phyloP scores from a whole-genome alignment of 2,797 vertebrate species.

The Micromesistius poutassou region DNA sequence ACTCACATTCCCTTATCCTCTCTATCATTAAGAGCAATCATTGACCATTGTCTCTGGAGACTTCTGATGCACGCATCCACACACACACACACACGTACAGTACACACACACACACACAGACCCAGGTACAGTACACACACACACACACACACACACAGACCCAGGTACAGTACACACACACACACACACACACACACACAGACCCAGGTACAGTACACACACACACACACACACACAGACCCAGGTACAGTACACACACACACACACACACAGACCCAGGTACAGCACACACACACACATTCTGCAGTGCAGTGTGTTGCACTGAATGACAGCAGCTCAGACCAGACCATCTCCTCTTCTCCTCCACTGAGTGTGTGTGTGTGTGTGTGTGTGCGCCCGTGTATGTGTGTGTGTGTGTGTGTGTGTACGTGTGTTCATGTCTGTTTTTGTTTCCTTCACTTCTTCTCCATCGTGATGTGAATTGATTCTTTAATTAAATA shows the following conservation, averaged over 20 bases:
- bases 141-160: slow-evolving; percentile 23
- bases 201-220: slow-evolving; percentile 12
- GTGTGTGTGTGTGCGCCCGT: slow-evolving; percentile 1
- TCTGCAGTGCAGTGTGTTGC: slow-evolving; percentile 64
- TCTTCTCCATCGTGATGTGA: neutral
- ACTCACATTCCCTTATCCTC: neutral
- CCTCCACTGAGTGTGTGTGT: slow-evolving; percentile 7
- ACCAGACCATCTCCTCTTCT: slow-evolving; percentile 13
- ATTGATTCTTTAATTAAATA: too few relatives aligned
- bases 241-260: slow-evolving; percentile 1
- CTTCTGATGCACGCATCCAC: neutral
- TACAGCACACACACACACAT: slow-evolving; percentile 14
- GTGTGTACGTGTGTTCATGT: neutral
- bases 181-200: slow-evolving; percentile 12
- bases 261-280: slow-evolving; percentile 19
- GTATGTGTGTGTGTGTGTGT: slow-evolving; percentile 7
- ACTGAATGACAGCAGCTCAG: slow-evolving; percentile 51
- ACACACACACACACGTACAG: slow-evolving; percentile 18
- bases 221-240: slow-evolving; percentile 13
- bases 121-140: slow-evolving; percentile 2
- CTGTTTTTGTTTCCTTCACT: neutral
- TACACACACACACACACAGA: slow-evolving; percentile 17
- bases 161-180: neutral
- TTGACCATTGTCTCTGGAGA: slow-evolving; percentile 23
- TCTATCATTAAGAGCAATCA: slow-evolving; percentile 11